Evolutionary conservation across 2,888 invertebrate species (phyloP).

Genomic region (Chrysina gloriosa): DNA sequence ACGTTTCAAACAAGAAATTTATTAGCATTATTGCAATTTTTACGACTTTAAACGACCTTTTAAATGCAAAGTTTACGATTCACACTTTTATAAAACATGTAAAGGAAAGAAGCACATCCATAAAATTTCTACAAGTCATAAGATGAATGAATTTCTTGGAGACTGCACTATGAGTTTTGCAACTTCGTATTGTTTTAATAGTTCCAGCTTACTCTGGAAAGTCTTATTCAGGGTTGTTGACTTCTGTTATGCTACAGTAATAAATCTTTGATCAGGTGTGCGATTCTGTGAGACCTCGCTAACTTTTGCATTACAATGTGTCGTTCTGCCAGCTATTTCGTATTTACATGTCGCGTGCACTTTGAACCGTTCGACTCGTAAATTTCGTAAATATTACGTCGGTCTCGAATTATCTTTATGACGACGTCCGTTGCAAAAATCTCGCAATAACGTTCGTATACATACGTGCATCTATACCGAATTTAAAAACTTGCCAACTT

Average conservation of each 20-base stretch:
- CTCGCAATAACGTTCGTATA: background rate
- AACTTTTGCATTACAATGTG: background rate
- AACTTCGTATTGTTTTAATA: background rate
- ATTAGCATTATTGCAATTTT: too few relatives aligned
- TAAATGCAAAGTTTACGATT: too few relatives aligned
- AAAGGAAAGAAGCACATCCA: too few relatives aligned
- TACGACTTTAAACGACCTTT: too few relatives aligned
- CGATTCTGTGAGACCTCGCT: too few relatives aligned
- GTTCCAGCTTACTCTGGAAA: background rate
- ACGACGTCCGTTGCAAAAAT: background rate
- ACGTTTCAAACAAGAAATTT: too few relatives aligned
- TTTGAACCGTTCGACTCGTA: background rate
- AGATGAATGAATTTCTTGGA: too few relatives aligned
- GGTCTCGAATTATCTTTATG: background rate
- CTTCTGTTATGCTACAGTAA: background rate
- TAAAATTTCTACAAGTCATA: too few relatives aligned
- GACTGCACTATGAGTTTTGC: too few relatives aligned
- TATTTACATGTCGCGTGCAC: background rate
- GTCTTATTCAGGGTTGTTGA: background rate
- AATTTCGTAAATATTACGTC: background rate
- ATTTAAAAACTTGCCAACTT: slow-evolving; percentile 46
- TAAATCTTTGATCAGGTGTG: slow-evolving; percentile 2
- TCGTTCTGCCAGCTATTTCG: background rate
- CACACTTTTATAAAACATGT: too few relatives aligned
- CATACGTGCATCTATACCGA: background rate